Base-by-base conservation (phyloP, 2,797 vertebrate species). In the Amazonetta brasiliensis region DNA sequence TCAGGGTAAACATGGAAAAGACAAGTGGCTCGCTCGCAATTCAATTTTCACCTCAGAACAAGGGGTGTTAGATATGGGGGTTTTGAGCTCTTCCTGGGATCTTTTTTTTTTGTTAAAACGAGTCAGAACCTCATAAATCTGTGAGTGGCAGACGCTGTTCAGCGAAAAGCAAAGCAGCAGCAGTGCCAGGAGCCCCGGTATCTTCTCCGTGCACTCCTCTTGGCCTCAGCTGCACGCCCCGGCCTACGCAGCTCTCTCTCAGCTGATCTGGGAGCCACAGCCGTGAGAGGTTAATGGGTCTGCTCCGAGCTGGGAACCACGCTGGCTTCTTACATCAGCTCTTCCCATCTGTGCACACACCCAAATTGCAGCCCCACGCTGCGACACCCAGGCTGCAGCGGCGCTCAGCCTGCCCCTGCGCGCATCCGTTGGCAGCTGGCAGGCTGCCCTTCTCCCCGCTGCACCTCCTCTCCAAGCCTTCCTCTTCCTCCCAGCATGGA, bases 251-350 rank as follows among this genome's bases (percentile, higher is more conserved):
- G 50, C 31, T 55, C 62, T 74, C 46, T 39, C 46, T 35, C 26
- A 1, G 9, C 0, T 35, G 8, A 6, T 16, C 17, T 22, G 0
- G 60, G 60, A n/a, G 30, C 30, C 52, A 0, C 5, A 11, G 1
- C 21, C 18, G 0, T 13, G 62, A 14, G 8, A n/a, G 20, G 5
- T 28, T 10, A 1, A 23, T 5, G 62, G 55, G 18, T 2, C 19
- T 25, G 66, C 5, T 37, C n/a, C 17, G 54, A 35, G 68, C 85
- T 30, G 37, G 48, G 77, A 50, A 1, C 37, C 9, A 0, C 1
- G 4, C 44, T 31, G 7, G n/a, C 0, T 46, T 28, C 37, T 37
- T 9, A 9, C 0, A 0, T 56, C 50, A 30, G 28, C 39, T 6
- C 68, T 54, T 37, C 30, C 54, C 31, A 28, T 3, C 28, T 26